Evolutionary conservation across 1,140 invertebrate species (phyloP), one percentile per base, ranked within the genome.

Genomic region (Meloidogyne floridensis): DNA sequence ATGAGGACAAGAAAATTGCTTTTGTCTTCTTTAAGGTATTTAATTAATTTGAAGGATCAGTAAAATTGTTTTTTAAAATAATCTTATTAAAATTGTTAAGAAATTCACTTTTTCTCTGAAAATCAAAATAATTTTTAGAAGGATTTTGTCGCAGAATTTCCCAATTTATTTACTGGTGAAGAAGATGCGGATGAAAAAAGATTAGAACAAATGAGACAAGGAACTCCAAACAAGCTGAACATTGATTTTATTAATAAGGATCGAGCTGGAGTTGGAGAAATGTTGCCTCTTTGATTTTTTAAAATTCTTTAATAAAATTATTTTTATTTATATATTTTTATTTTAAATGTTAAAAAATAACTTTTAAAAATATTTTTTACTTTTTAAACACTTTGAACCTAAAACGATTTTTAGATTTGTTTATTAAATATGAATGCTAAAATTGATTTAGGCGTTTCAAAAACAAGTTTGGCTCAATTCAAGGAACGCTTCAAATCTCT

Each of bases 1-100:
- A 89, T 10, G 87, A 89, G 10, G 89, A 89, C 72, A 86, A 87
- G 75, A 89, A 89, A 80, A 80, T 83, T 69, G 88, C 88, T 32
- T 86, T 81, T 65, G 89, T 89, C 3, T 90, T 86, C 77, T 85
- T 89, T 78, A 83, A 80, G 20, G 81, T 80, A 10, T 73, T 53
- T 20, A 32, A 32, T 32, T 32, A 32, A 32, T 32, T 32, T 32
- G 32, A 32, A 2, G 32, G 32, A 32, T 32, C 32, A 32, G 32
- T 32, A 32, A 32, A 32, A 32, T 59, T 2, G 0, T 9, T 15
- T 73, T 84, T 20, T 32, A 71, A 47, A n/a, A 15, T 56, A 18
- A 9, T 13, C 18, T 2, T 32, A 0, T 32, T 32, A 32, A 32
- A 32, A 32, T 32, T 32, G 1, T 32, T 32, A 32, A 32, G 2